Evolutionary conservation across 2,113 vertebrate genomes (phyloP).

Genomic region (Tautogolabrus adspersus): DNA sequence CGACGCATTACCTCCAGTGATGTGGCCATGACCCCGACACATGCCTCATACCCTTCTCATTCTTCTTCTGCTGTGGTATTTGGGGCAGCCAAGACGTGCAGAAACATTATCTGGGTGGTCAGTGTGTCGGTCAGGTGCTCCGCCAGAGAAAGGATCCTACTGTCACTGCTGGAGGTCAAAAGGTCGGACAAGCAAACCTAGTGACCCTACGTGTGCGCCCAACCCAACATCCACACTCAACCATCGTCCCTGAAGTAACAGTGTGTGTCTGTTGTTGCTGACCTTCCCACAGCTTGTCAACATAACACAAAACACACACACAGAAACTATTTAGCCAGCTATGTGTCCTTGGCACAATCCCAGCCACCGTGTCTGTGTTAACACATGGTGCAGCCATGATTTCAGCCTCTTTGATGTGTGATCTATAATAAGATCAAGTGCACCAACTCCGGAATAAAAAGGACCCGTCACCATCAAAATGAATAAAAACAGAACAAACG

Average conservation of each 20-base stretch:
- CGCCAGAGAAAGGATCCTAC: conserved; percentile 8
- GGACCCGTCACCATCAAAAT: too few species aligned
- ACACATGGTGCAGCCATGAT: neutral
- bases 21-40: conserved; percentile 2
- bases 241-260: neutral
- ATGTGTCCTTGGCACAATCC: conserved; percentile 24
- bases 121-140: neutral
- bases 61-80: conserved; percentile 56
- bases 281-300: neutral
- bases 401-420: neutral
- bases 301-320: neutral
- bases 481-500: too few species aligned
- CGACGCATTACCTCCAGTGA: neutral
- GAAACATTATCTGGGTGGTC: conserved; percentile 11
- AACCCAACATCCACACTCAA: neutral
- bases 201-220: conserved; percentile 8
- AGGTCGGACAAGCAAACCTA: conserved; percentile 32
- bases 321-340: neutral
- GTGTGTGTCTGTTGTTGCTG: neutral
- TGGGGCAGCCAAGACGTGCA: conserved; percentile 23
- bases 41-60: conserved; percentile 4
- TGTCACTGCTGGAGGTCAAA: conserved; percentile 21
- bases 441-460: too few species aligned
- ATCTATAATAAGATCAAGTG: too few species aligned
- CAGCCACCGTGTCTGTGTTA: neutral